Evolutionary conservation across 2,797 vertebrate species (phyloP), one percentile per base, ranked within the genome.

Genomic region (Melanotaenia trifasciata): DNA sequence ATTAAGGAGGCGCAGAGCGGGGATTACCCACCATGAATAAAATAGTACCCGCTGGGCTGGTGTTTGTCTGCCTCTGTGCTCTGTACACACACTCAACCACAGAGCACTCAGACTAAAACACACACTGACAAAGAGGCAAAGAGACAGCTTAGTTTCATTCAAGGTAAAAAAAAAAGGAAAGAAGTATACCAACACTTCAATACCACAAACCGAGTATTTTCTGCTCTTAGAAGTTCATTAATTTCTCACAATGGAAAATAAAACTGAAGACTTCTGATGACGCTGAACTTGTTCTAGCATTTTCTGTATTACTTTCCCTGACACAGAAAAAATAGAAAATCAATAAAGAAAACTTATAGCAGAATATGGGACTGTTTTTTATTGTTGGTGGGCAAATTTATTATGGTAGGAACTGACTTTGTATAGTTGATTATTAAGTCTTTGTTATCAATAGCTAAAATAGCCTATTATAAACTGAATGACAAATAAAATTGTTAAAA

Each of bases 11-110:
- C 83, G 83, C 79, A 69, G 87, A 86, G 85, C 70, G 72, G 81
- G 81, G 90, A 92, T 93, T 92, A 91, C 79, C 80, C 79, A 80
- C 84, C 76, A 78, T 86, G 87, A 91, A 89, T 89, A 88, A 88
- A 90, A 88, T 72, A 81, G 79, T 65, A 82, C 84, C 84, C 43
- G 74, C 84, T 85, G 89, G 70, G 81, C 84, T 83, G 82, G 74
- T 88, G 83, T 84, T 86, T 89, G 74, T 79, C 76, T 70, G 70
- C 72, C 69, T 73, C 59, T 51, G 62, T 81, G 74, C 59, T 83
- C 54, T 72, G 61, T 54, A 58, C 63, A 78, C 78, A 83, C 74
- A 47, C 69, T 67, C 63, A 26, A 73, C 70, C 32, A 50, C 45
- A 54, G 45, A 75, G 58, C 70, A 43, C 28, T 65, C 54, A 58